Evolutionary conservation across 2,888 invertebrate genomes (phyloP), one percentile per base, ranked within the genome.

Genomic region (Amiota mariae): DNA sequence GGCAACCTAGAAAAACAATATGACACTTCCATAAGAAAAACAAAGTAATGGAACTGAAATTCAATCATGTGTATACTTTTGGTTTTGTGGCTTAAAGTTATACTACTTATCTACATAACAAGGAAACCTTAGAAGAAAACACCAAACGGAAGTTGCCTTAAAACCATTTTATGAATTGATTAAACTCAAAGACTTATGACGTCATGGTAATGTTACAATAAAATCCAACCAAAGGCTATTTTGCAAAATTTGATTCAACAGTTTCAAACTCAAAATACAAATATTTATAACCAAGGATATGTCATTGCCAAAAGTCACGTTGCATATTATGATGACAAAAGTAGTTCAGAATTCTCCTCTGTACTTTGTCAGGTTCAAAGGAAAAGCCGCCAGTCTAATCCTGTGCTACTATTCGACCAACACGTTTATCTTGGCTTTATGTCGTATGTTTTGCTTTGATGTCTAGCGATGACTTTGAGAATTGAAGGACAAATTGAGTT

Each of bases 401-500:
- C 68, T 59, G 63, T 18, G 13, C 59, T 56, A 48, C 76, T 73
- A 80, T 73, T 82, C 75, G 77, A 75, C 71, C 56, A 68, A 73
- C 83, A 84, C 85, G 83, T 81, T 70, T 61, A 20, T 18, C 47
- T 66, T 59, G 49, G 64, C 18, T 57, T 76, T 13, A 47, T 51
- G 12, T 6, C 59, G 20, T 13, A n/a, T n/a, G n/a, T 12, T 8
- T 12, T 47, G 64, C 24, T 54, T 54, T 24, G 46, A 36, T 64
- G 56, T 6, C 36, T 6, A 6, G 36, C 36, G 36, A 36, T 36
- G 36, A 6, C 36, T 36, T 36, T 36, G 36, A 36, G 73, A 48
- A 74, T 71, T 59, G 57, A 63, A 73, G 77, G 73, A 75, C 76
- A 81, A 83, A 87, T 86, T 84, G 83, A 82, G 79, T 79, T 84